Percentiles rank a stretch among this genome's conserved stretches.
Conservation (phyloP, 92 coral and sea anemone species). For the Diadumene lineata region DNA sequence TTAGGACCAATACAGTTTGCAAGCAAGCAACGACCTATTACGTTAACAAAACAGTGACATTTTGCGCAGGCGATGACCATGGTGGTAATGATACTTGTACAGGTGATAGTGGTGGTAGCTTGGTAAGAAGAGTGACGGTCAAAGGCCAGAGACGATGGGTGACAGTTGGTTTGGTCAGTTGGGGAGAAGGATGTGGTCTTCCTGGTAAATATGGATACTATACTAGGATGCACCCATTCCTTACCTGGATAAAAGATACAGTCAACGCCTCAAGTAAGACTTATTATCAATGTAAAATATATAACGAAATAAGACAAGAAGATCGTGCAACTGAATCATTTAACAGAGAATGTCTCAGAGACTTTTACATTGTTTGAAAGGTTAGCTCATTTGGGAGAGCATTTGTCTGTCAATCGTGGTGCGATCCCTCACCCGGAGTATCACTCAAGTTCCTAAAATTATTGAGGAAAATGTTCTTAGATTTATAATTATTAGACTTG, state of each 20-base stretch:
- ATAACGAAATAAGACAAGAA: no score
- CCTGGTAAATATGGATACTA: constrained; percentile 44
- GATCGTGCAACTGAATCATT: no score
- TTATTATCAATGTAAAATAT: no score
- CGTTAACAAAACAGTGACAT: constrained; percentile 15
- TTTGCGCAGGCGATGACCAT: constrained; percentile 65
- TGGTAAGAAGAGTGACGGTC: constrained; percentile 26
- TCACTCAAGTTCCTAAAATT: no score
- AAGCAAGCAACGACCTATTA: background rate
- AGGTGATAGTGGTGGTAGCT: constrained; percentile 77
- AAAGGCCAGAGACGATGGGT: constrained; percentile 7
- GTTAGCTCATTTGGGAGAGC: no score
- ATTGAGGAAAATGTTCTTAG: no score
- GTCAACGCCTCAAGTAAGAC: constrained; percentile 9
- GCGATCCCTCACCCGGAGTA: no score
- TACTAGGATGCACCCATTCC: constrained; percentile 42
- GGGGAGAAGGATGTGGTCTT: constrained; percentile 60
- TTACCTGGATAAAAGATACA: constrained; percentile 40
- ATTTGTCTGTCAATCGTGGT: no score
- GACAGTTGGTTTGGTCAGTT: constrained; percentile 38
- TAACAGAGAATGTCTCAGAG: no score
- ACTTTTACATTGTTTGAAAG: no score
- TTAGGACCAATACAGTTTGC: constrained; percentile 43
- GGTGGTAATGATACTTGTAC: constrained; percentile 53
- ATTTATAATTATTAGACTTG: no score